phyloP scores from a whole-genome alignment of 1,140 invertebrate genomes.

The Schmidtea mediterranea region DNA sequence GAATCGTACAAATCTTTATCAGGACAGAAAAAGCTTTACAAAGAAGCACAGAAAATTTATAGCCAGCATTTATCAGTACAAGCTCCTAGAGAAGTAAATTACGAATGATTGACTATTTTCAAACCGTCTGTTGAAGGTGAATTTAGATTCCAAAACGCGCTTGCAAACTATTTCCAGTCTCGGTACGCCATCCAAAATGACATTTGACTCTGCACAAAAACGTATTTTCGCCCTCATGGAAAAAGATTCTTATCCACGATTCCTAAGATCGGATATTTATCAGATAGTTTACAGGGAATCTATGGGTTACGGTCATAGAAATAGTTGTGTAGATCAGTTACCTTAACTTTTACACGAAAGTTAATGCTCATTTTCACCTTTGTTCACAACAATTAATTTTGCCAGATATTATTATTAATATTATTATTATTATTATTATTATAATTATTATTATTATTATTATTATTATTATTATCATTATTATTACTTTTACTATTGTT shows the following conservation, averaged over 20 bases:
- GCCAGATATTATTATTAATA: too few relatives aligned
- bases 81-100: conserved; percentile 31
- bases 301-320: too few relatives aligned
- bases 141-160: conserved; percentile 32
- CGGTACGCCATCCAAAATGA: conserved; percentile 14
- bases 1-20: conserved; percentile 31
- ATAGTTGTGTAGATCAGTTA: too few relatives aligned
- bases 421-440: too few relatives aligned
- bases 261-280: conserved; percentile 32
- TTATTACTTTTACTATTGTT: too few relatives aligned
- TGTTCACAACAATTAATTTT: too few relatives aligned
- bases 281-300: conserved; percentile 7
- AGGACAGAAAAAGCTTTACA: conserved; percentile 22
- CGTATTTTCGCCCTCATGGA: conserved; percentile 33
- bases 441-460: too few relatives aligned
- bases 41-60: conserved; percentile 32
- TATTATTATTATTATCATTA: too few relatives aligned
- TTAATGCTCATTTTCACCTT: too few relatives aligned
- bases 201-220: conserved; percentile 33
- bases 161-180: conserved; percentile 24
- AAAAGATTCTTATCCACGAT: conserved; percentile 33
- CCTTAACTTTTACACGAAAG: too few relatives aligned
- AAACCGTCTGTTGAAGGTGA: conserved; percentile 24
- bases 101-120: neutral
- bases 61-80: conserved; percentile 33